A percentile compares a stretch with the other conserved stretches of the same genome.
Conservation (phyloP, 1,140 invertebrate species). For the Drosophila arawakana region DNA sequence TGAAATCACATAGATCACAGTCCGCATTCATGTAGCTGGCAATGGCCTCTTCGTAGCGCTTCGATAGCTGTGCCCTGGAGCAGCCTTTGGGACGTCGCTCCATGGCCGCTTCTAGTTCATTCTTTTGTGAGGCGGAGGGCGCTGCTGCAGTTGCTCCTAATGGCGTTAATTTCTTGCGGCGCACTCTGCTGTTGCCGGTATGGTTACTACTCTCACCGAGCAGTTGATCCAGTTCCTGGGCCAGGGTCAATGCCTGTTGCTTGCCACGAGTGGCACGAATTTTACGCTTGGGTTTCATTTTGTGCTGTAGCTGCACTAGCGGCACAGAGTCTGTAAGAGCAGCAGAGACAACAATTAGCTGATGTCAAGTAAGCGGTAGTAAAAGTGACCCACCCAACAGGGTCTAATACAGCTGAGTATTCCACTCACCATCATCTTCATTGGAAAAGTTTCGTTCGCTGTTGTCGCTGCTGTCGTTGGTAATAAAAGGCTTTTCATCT, state of each 20-base stretch:
- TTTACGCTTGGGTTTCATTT: conserved; percentile 57
- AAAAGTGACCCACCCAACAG: no score
- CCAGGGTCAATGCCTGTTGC: conserved; percentile 7
- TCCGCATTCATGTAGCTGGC: conserved; percentile 73
- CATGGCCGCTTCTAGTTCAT: conserved; percentile 57
- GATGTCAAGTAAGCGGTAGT: no score
- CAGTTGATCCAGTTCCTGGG: conserved; percentile 56
- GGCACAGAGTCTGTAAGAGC: conserved; percentile 57
- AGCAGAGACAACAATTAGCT: neutral
- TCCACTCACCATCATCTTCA: conserved; percentile 29
- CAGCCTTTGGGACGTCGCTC: conserved; percentile 73
- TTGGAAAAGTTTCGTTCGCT: conserved; percentile 1
- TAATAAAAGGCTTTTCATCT: conserved; percentile 25
- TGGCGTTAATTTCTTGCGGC: conserved; percentile 26
- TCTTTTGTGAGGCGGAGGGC: conserved; percentile 33
- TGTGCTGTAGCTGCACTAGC: conserved; percentile 55
- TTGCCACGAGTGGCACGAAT: conserved; percentile 18
- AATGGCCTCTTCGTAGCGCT: conserved; percentile 71
- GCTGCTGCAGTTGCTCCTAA: neutral
- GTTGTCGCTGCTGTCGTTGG: neutral
- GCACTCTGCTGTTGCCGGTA: conserved; percentile 8
- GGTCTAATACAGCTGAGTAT: neutral
- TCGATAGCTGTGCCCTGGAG: conserved; percentile 62
- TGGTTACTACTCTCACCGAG: conserved; percentile 35
- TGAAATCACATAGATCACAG: conserved; percentile 72